Evolutionary conservation across 2,888 invertebrate genomes (phyloP).

Genomic region (Drosophila leonis): DNA sequence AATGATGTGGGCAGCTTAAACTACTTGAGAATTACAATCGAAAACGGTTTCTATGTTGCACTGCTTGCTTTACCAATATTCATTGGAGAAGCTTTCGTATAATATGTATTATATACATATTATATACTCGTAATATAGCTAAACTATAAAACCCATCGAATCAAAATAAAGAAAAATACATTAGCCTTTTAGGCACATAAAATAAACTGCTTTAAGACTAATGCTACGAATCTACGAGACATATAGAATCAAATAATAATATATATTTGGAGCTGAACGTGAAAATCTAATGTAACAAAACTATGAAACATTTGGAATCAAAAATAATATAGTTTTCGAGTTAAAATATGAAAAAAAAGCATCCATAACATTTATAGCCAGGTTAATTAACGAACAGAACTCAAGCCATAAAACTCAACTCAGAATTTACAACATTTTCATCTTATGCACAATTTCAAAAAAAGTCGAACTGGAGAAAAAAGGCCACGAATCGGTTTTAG

Average conservation of each 20-base stretch:
- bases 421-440: background rate
- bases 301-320: background rate
- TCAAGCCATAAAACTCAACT: slow-evolving; percentile 3
- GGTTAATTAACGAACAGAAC: background rate
- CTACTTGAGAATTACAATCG: background rate
- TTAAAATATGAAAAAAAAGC: background rate
- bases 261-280: background rate
- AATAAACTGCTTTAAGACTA: background rate
- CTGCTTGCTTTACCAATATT: too few species aligned
- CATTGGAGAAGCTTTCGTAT: too few species aligned
- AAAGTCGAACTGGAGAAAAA: background rate
- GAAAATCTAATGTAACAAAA: background rate
- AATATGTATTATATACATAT: too few species aligned
- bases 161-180: background rate
- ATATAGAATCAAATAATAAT: background rate
- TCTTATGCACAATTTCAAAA: background rate
- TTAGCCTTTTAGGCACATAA: background rate
- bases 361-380: background rate
- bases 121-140: too few species aligned
- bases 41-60: too few species aligned
- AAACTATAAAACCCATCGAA: background rate
- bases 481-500: slow-evolving; percentile 11
- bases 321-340: background rate
- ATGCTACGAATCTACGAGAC: background rate
- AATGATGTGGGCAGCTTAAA: background rate